These are phyloP conservation scores for Parazoanthus swiftii DNA, from an alignment of 92 coral and sea anemone species.

Conservation along the genomic window DNA sequence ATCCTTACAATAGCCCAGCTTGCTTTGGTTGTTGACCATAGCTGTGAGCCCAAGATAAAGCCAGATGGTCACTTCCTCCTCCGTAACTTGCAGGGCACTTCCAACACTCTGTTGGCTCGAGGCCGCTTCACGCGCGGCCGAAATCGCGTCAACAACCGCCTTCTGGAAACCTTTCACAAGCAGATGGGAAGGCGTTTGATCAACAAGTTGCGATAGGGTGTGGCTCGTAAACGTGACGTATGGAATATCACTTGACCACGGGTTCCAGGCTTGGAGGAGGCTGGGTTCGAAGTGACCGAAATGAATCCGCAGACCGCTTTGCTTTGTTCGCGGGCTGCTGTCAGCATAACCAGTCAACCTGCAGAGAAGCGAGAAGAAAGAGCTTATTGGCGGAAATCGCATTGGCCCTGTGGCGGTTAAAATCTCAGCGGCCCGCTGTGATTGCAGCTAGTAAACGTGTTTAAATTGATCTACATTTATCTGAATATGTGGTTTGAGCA, in stretches of 20 bases:
- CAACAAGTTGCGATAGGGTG: constrained; percentile 46
- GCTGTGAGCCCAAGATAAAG: constrained; percentile 85
- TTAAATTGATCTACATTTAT: too few species aligned
- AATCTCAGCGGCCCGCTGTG: too few species aligned
- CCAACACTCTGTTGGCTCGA: constrained; percentile 45
- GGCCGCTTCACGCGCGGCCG: constrained; percentile 64
- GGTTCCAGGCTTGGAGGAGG: constrained; percentile 92
- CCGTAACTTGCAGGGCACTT: constrained; percentile 77
- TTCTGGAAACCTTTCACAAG: constrained; percentile 61
- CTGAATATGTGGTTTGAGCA: too few species aligned
- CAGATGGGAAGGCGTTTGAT: constrained; percentile 57
- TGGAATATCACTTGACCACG: constrained; percentile 86
- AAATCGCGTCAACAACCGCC: constrained; percentile 80
- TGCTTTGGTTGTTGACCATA: constrained; percentile 88
- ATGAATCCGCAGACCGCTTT: constrained; percentile 77
- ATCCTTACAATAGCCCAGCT: constrained; percentile 89
- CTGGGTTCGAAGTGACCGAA: constrained; percentile 64
- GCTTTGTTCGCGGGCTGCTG: constrained; percentile 70
- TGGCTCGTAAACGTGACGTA: constrained; percentile 69
- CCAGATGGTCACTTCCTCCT: constrained; percentile 77
- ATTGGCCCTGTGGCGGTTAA: neutral
- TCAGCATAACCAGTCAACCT: constrained; percentile 88
- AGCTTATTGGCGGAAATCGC: neutral
- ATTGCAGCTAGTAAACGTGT: too few species aligned
- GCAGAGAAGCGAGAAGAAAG: constrained; percentile 35